These are phyloP conservation scores for Brachyrhaphis roseni DNA, from an alignment of 2,797 vertebrate species.

Conservation along the genomic window DNA sequence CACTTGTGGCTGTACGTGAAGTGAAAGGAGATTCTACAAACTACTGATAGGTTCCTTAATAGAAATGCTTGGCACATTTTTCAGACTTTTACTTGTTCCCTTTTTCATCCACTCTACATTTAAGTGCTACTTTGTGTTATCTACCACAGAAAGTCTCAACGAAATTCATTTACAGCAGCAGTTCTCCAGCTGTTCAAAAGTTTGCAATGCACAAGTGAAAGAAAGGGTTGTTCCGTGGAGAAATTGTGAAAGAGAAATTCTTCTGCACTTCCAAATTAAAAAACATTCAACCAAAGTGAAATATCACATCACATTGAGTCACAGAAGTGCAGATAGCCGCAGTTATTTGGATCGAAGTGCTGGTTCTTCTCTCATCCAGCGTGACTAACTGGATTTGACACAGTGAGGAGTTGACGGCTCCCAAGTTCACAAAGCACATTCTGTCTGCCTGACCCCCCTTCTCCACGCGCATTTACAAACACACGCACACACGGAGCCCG, in stretches of 20 bases:
- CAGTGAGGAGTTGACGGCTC: conserved; percentile 49
- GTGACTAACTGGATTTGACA: conserved; percentile 71
- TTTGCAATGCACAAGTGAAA: not conserved
- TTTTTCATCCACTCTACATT: not conserved
- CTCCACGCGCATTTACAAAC: not conserved
- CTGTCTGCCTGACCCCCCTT: conserved; percentile 48
- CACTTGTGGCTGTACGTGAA: not conserved
- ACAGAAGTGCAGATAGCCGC: conserved; percentile 31
- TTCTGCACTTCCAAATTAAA: not conserved
- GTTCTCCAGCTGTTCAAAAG: not conserved
- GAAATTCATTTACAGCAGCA: not conserved
- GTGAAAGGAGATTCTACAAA: not conserved
- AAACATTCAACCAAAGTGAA: conserved; percentile 6
- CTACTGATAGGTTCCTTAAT: not conserved
- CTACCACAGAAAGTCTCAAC: not conserved
- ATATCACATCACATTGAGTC: conserved; percentile 12
- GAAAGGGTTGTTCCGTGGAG: not conserved
- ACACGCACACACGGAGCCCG: conserved; percentile 4
- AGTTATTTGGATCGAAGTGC: conserved; percentile 54
- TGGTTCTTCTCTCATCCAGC: conserved; percentile 56
- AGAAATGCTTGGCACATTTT: not conserved
- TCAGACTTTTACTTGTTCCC: not conserved
- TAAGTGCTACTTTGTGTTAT: not conserved
- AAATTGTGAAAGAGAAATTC: not conserved
- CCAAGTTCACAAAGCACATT: conserved; percentile 65